phyloP scores from a whole-genome alignment of 2,888 invertebrate species.

The Lampropteryx suffumata region DNA sequence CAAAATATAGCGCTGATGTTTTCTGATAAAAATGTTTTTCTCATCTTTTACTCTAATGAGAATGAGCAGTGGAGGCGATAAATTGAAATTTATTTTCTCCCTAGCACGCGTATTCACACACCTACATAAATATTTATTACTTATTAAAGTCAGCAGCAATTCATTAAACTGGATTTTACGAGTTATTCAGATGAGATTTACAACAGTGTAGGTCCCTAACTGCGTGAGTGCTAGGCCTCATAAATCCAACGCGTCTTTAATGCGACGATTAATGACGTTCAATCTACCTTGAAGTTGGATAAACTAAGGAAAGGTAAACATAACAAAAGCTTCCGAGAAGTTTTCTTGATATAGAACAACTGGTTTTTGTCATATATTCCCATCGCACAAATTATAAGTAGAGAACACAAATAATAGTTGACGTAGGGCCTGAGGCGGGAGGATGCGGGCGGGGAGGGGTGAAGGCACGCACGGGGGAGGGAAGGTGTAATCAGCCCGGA shows the following conservation, averaged over 20 bases:
- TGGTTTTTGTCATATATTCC: constrained; percentile 76
- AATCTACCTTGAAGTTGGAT: constrained; percentile 46
- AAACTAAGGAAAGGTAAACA: constrained; percentile 43
- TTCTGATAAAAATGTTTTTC: constrained; percentile 61
- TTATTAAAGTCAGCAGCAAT: constrained; percentile 65
- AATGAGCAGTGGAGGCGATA: constrained; percentile 63
- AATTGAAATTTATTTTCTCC: constrained; percentile 71
- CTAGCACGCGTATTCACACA: constrained; percentile 48
- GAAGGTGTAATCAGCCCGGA: constrained; percentile 76
- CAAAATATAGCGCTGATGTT: constrained; percentile 57
- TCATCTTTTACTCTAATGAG: constrained; percentile 65
- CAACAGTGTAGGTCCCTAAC: constrained; percentile 22
- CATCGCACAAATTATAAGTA: constrained; percentile 77
- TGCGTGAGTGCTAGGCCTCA: constrained; percentile 2
- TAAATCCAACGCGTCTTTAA: constrained; percentile 34
- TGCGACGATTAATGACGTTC: constrained; percentile 51
- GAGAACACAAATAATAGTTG: constrained; percentile 80
- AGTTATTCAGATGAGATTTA: constrained; percentile 62
- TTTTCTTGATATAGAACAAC: constrained; percentile 68
- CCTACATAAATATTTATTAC: constrained; percentile 66
- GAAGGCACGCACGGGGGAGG: constrained; percentile 44
- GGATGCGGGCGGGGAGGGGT: constrained; percentile 42
- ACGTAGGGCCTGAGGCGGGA: constrained; percentile 63
- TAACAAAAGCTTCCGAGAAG: constrained; percentile 61
- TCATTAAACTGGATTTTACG: constrained; percentile 61